Evolutionary conservation across 2,888 invertebrate genomes (phyloP), one percentile per base, ranked within the genome.

Genomic region (Harmothoe impar): DNA sequence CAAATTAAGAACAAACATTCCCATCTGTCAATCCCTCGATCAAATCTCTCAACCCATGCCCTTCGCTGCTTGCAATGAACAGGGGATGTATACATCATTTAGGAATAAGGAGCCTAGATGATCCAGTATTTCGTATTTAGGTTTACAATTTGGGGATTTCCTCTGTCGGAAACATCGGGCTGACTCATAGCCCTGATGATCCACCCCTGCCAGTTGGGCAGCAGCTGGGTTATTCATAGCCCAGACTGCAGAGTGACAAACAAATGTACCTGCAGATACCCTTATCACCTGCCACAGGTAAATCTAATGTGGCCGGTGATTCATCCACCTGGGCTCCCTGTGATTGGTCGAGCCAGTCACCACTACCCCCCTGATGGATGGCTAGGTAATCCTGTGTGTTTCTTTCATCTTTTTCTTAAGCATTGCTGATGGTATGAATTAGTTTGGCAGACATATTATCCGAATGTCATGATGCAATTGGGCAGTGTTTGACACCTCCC

Each of bases 201-300:
- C 43, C 43, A 43, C 5, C 43, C 3, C 10, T 62, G 3, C 15
- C 62, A 62, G 62, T 62, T 62, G 62, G 62, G 62, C 62, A 43
- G 43, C 43, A 43, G 43, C 43, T 43, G 43, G 43, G 43, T 43
- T 43, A 43, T 43, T 7, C 10, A 43, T 43, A 43, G 10, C 43
- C 10, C 5, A 43, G 10, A 10, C 43, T 43, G 43, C 5, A 10
- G 43, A 43, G 43, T 43, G 62, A 20, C 20, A 62, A 5, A 62
- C 62, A 62, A 62, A 62, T 62, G 62, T 62, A 5, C 62, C 15
- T n/a, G 20, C 1, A 62, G 62, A 62, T 62, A 62, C 20, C 62
- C 62, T n/a, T n/a, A 62, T 62, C 62, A 62, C 23, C 62, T 62
- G 62, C 62, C 23, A n/a, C 62, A 62, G 62, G 62, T 62, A 62